phyloP scores from a whole-genome alignment of 2,113 vertebrate genomes.

The Cebus imitator region DNA sequence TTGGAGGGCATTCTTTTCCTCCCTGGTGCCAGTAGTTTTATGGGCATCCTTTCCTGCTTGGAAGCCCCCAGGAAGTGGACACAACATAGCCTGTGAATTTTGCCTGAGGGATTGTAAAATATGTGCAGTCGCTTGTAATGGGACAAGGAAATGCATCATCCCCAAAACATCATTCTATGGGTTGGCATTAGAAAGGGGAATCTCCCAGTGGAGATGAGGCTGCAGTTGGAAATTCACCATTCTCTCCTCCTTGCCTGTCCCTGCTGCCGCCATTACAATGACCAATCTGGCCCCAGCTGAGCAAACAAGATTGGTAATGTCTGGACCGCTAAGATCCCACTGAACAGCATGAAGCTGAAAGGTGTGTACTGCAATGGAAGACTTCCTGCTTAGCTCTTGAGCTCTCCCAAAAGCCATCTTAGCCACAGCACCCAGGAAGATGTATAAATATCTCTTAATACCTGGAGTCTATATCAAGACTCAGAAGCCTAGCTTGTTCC shows the following conservation, averaged over 20 bases:
- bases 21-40: slow-evolving; percentile 15
- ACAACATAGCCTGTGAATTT: neutral
- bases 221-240: neutral
- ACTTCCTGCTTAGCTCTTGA: neutral
- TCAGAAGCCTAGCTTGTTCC: neutral
- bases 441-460: neutral
- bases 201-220: neutral
- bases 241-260: neutral
- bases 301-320: neutral
- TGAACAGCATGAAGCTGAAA: neutral
- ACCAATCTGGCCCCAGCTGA: neutral
- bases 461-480: neutral
- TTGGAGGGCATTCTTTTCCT: neutral
- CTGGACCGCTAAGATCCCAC: neutral
- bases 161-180: neutral
- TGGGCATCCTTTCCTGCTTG: neutral
- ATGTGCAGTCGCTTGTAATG: neutral
- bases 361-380: neutral
- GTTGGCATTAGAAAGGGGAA: neutral
- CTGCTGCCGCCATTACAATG: neutral
- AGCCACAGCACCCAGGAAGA: neutral
- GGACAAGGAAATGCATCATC: neutral
- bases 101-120: neutral
- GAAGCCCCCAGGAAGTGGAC: neutral
- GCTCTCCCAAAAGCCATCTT: neutral